Evolutionary conservation across 2,888 invertebrate genomes (phyloP), one percentile per base, ranked within the genome.

Genomic region (Salpingus planirostris): DNA sequence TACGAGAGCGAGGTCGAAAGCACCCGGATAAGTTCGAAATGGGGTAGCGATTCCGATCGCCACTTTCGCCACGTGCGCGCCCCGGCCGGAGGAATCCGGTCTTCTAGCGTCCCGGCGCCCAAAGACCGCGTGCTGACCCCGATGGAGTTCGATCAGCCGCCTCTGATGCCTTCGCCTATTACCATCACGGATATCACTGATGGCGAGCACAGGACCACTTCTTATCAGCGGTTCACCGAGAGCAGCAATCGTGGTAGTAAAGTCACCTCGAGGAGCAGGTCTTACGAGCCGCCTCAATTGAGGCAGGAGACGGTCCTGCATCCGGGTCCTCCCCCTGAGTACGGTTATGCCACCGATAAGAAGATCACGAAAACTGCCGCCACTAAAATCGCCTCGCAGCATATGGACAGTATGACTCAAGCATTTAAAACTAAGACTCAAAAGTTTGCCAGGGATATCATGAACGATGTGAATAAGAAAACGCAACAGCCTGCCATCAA

Each of bases 1-100:
- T 80, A 80, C 46, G 80, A 80, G 46, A 78, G 78, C 52, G 80
- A 81, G 48, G 66, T 74, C 3, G 81, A 80, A 38, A 63, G 67
- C 8, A 58, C 67, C 0, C 68, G 68, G 47, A 78, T 81, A 35
- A 71, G 69, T 31, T 68, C 76, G 0, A 69, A 74, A 33, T 81
- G 81, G 81, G 68, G 71, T 1, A 80, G 80, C 1, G 63, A 67
- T 7, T 18, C 18, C 18, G 18, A 5, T 6, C 5, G 18, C 18
- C 18, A 18, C 8, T 18, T 18, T 8, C n/a, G n/a, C n/a, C 72
- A 69, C 47, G 78, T 80, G n/a, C 67, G 69, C 15, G 68, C 78
- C 6, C 78, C 79, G 0, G 49, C 64, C 2, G 44, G 54, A 1
- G 12, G 12, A 3, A 12, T n/a, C n/a, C 65, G 73, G 35, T 70